Percentiles rank a stretch among this genome's conserved stretches.
phyloP scores from a whole-genome alignment of 1,140 invertebrate species.

The Apolygus lucorum region DNA sequence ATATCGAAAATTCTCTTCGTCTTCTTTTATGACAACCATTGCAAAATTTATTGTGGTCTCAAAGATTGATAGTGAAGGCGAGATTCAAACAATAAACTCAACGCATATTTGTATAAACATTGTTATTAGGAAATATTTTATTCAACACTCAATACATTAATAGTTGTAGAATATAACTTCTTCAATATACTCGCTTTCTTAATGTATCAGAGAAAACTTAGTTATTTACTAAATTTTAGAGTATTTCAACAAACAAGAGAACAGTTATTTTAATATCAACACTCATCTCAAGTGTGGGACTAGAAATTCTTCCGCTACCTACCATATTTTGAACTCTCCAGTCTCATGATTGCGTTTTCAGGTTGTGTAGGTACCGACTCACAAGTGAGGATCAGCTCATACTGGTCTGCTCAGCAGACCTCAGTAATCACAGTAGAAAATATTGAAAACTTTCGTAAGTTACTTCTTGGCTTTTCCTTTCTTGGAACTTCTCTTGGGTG shows the following conservation, averaged over 20 bases:
- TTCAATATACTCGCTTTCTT: too few relatives aligned
- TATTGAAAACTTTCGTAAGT: background rate
- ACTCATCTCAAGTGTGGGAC: background rate
- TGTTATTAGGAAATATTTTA: too few relatives aligned
- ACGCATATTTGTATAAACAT: too few relatives aligned
- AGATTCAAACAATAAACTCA: too few relatives aligned
- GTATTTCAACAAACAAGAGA: background rate
- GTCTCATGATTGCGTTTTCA: background rate
- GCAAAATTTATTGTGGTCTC: too few relatives aligned
- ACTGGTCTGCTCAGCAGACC: background rate
- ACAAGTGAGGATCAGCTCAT: too few relatives aligned
- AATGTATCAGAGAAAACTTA: too few relatives aligned
- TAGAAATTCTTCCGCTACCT: slow-evolving; percentile 3
- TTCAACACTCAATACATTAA: slow-evolving; percentile 1
- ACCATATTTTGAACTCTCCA: background rate
- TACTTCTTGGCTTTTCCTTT: slow-evolving; percentile 1
- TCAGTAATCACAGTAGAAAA: background rate
- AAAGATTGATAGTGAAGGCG: too few relatives aligned
- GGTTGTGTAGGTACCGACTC: background rate
- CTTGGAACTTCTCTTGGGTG: background rate
- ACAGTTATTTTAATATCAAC: background rate
- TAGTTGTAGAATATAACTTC: background rate
- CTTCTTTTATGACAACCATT: too few relatives aligned
- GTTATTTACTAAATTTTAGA: too few relatives aligned
- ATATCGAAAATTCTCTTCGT: too few relatives aligned